Evolutionary conservation across 2,113 vertebrate genomes (phyloP).

Genomic region (Phocoena phocoena): DNA sequence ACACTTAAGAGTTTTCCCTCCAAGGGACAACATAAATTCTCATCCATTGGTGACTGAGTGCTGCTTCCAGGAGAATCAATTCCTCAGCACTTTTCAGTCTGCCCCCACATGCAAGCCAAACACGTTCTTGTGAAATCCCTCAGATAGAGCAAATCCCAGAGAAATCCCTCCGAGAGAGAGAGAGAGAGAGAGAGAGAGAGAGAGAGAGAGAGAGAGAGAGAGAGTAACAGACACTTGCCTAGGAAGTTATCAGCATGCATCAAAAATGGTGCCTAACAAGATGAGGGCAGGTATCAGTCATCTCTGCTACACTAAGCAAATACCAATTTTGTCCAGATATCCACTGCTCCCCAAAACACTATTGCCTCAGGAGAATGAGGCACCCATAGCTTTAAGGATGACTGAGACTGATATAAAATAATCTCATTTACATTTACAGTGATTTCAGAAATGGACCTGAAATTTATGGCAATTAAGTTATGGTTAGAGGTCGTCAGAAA

Average conservation of each 20-base stretch:
- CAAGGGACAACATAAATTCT: background rate
- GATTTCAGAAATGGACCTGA: background rate
- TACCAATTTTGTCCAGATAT: background rate
- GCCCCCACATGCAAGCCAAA: background rate
- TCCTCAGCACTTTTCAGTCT: background rate
- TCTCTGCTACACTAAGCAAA: background rate
- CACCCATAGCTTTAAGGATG: background rate
- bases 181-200: too few species aligned
- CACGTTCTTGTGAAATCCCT: background rate
- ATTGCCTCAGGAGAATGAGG: background rate
- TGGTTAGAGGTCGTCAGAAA: background rate
- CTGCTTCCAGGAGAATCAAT: background rate
- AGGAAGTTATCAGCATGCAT: background rate
- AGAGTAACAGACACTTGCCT: background rate
- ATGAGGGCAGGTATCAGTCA: too few species aligned
- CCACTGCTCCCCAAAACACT: background rate
- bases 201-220: background rate
- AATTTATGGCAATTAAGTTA: background rate
- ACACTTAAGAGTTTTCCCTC: background rate
- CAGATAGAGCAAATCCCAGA: background rate
- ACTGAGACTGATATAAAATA: background rate
- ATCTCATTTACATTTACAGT: background rate
- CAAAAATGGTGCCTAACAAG: background rate
- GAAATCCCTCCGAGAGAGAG: background rate
- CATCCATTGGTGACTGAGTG: background rate